Evolutionary conservation across 2,888 invertebrate species (phyloP), one percentile per base, ranked within the genome.

Genomic region (Galeopsomyia nigrocyanea): DNA sequence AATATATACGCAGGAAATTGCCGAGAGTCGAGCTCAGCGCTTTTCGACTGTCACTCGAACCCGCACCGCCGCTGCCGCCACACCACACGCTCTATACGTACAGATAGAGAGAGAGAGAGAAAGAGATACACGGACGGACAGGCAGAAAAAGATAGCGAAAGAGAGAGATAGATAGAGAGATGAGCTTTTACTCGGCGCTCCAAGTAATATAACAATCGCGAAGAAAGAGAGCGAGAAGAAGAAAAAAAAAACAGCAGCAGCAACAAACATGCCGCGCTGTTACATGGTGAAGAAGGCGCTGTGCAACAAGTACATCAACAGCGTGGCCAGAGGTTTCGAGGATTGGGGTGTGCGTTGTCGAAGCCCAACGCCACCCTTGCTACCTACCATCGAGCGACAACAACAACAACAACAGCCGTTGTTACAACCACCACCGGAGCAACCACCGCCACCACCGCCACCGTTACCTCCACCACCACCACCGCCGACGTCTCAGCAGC

Each of bases 241-340:
- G 26, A 2, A 26, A 5, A 2, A 26, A 26, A 5, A 2, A 26
- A 5, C 26, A 26, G 26, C 26, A 26, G 26, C 26, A 26, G 51
- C 21, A 31, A 21, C 51, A 88, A 89, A 87, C 82, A 92, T 92
- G 93, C 92, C 92, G 87, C 92, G 92, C 83, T 93, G 92, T 84
- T 92, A 92, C 84, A 92, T 92, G 92, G 92, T 92, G 82, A 92
- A 92, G 89, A 92, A 92, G 86, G 84, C 86, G 71, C 87, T 89
- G 83, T 89, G 88, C 88, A 87, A 86, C 86, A 87, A 87, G 85
- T 87, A 87, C 77, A 83, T 84, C 78, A 83, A 76, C 78, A 85
- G 84, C 77, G 82, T 85, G 71, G 81, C 83, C 76, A 82, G 83
- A 77, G 83, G 83, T 74, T 85, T 85, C 75, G 86, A 86, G 72